Evolutionary conservation across 2,888 invertebrate genomes (phyloP), one percentile per base, ranked within the genome.

Genomic region (Apamea crenata): DNA sequence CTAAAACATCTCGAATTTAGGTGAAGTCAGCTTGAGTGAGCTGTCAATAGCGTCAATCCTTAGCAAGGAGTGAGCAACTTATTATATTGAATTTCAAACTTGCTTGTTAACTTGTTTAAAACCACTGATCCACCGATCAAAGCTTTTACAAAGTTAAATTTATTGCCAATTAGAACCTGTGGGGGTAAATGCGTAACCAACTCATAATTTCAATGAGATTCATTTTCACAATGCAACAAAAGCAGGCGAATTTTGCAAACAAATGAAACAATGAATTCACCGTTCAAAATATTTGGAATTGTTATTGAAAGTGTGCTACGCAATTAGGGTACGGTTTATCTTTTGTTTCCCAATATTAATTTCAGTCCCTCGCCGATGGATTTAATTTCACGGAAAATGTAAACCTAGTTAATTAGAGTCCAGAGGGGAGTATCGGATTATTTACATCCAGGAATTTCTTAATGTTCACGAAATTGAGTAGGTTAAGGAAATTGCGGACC

Each of bases 321-420:
- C 6, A n/a, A 68, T 21, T 12, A 68, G 10, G 18, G 12, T 3
- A 12, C 6, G 12, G 40, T 80, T 67, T 40, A 16, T 44, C 59
- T 70, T 68, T 76, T 40, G 7, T 56, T 59, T 4, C 8, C 8
- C 7, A 66, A 59, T 70, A 70, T 76, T 66, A 44, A 76, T 56
- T 56, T 47, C 14, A 25, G 25, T 29, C 56, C 47, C 5, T 32
- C 47, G n/a, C 16, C 59, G 65, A 66, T 40, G 50, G 63, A 65
- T 74, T 75, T 74, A 47, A 74, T 69, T 81, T 75, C 81, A 36
- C 25, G 32, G 29, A 47, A 69, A 81, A 81, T 29, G 14, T 69
- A 10, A 69, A 40, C 25, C 36, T 36, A 18, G 36, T 80, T 74
- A 56, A 61, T 75, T 56, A 50, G 29, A 75, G 18, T 50, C 69